Evolutionary conservation across 2,113 vertebrate genomes (phyloP), one percentile per base, ranked within the genome.

Genomic region (Chaetodon auriga): DNA sequence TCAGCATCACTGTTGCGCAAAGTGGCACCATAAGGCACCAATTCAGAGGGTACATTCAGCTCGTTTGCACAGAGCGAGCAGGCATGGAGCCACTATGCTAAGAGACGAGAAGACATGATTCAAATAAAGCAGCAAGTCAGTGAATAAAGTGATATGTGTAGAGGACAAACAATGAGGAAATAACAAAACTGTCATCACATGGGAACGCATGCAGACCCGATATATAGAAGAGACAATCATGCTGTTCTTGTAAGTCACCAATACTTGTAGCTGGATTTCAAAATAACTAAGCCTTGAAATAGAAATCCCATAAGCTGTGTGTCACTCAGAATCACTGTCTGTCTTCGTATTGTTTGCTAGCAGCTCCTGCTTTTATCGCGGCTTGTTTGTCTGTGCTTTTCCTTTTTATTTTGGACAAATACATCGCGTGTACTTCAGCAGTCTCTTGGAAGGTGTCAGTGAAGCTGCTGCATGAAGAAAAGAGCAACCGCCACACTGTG

Each of bases 261-360:
- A 12, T 60, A 84, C 63, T 58, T 81, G 68, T 81, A 77, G 68
- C 68, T 83, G 35, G 14, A 72, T 88, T 88, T 88, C 9, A 75
- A 89, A 89, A 81, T 80, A 83, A 84, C 62, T 36, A 45, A 63
- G 70, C 14, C 62, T 80, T 49, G 74, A 86, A 85, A 86, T 87
- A 88, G 80, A 90, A 88, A 84, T 85, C 87, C 68, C 69, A 78
- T 51, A 85, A 84, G 83, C 77, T 48, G 36, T 30, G 58, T 83
- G 87, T 87, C 82, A 38, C 70, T 90, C 74, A 82, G 61, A 73
- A 68, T 80, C 75, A 74, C 82, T 64, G 30, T 82, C 61, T 62
- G 62, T 80, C 81, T 78, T 57, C 3, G 1, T 21, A 49, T 82
- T 75, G 80, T 87, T 85, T 80, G 43, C 48, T 43, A 57, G 70